A percentile compares a stretch with the other conserved stretches of the same genome.
Evolutionary conservation across 2,797 vertebrate genomes (phyloP).

Genomic region (Orestias chungarensis): DNA sequence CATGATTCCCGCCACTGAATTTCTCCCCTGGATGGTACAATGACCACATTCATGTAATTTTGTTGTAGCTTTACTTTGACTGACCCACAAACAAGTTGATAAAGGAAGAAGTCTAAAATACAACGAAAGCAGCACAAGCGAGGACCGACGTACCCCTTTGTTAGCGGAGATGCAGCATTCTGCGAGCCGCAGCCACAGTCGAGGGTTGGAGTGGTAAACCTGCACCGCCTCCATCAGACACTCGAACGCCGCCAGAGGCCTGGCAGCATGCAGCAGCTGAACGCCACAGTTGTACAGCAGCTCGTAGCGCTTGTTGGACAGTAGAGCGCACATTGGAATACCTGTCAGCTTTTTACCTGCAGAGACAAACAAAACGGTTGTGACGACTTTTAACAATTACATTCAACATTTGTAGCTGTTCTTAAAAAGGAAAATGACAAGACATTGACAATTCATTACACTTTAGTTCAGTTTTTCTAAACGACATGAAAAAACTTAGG

Average conservation of each 20-base stretch:
- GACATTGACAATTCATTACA: background rate
- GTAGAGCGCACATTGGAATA: slow-evolving; percentile 93
- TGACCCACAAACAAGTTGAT: too few species aligned
- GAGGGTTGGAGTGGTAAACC: slow-evolving; percentile 96
- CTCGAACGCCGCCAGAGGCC: slow-evolving; percentile 95
- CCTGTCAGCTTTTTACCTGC: slow-evolving; percentile 91
- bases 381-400: background rate
- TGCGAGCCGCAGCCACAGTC: slow-evolving; percentile 94
- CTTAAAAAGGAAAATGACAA: background rate
- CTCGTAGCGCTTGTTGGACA: slow-evolving; percentile 97
- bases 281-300: slow-evolving; percentile 97
- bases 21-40: too few species aligned
- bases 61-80: too few species aligned
- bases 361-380: slow-evolving; percentile 1
- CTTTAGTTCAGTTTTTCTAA: background rate
- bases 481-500: background rate
- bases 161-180: slow-evolving; percentile 98
- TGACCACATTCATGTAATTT: too few species aligned
- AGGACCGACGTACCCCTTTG: slow-evolving; percentile 85
- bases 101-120: too few species aligned
- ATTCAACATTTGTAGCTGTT: background rate
- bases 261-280: slow-evolving; percentile 92
- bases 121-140: too few species aligned
- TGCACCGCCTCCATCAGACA: slow-evolving; percentile 97
- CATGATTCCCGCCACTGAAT: too few species aligned